A percentile compares a stretch with the other conserved stretches of the same genome.
Conservation (phyloP, 1,140 invertebrate genomes). For the Zophobas atratus region DNA sequence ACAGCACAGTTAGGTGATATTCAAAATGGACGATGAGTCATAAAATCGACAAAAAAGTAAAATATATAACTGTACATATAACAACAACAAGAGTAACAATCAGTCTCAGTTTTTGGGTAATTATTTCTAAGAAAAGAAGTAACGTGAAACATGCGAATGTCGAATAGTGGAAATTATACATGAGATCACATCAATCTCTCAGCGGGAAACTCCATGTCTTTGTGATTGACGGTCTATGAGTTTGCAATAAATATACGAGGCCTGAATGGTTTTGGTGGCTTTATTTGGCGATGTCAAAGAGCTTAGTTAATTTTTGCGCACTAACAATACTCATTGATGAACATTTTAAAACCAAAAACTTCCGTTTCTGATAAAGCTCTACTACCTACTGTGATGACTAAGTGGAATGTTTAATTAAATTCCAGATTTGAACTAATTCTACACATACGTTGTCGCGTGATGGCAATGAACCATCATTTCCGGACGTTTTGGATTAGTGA, state of each 20-base stretch:
- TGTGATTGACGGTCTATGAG: too few species aligned
- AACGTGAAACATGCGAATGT: neutral
- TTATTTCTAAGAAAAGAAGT: neutral
- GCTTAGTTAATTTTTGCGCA: too few species aligned
- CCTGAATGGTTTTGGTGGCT: too few species aligned
- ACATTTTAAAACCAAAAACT: too few species aligned
- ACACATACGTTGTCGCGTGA: neutral
- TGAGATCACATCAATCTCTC: neutral
- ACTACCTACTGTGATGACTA: neutral
- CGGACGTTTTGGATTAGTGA: neutral
- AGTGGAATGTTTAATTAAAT: neutral
- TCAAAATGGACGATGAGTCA: slow-evolving; percentile 26
- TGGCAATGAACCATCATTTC: neutral
- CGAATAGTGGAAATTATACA: neutral
- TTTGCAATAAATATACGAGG: too few species aligned
- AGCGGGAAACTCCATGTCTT: neutral
- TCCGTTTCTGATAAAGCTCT: too few species aligned
- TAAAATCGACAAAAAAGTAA: neutral
- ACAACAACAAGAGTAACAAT: slow-evolving; percentile 31
- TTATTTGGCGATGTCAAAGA: too few species aligned
- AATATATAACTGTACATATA: slow-evolving; percentile 9
- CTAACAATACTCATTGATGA: too few species aligned
- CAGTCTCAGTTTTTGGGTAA: neutral
- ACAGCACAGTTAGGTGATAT: slow-evolving; percentile 15
- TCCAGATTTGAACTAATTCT: neutral